Percentiles rank a stretch among this genome's conserved stretches.
Evolutionary conservation across 1,140 invertebrate genomes (phyloP).

Genomic region (Aphaenogaster ashmeadi): DNA sequence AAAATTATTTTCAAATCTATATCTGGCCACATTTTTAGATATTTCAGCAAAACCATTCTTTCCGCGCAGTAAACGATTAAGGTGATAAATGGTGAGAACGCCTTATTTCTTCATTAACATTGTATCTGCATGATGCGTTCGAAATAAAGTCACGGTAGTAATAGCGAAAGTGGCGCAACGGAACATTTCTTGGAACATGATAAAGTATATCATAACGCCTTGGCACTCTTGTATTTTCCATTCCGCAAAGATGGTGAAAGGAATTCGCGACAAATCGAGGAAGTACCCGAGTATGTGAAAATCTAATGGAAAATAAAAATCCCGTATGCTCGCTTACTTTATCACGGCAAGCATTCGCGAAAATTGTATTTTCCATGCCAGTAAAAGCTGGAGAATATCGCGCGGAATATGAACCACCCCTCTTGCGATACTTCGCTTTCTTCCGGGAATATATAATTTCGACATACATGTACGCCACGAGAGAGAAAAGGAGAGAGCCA

Average conservation of each 20-base stretch:
- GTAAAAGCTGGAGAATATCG: slow-evolving; percentile 32
- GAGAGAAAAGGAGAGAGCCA: background rate
- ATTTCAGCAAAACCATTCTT: too few species aligned
- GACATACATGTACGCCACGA: background rate
- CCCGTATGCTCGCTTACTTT: slow-evolving; percentile 35
- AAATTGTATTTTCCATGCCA: slow-evolving; percentile 52
- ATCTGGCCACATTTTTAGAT: too few species aligned
- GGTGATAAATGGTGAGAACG: background rate
- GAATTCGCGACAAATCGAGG: background rate
- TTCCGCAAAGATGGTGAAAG: background rate
- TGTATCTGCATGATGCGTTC: background rate
- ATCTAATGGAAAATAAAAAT: slow-evolving; percentile 55
- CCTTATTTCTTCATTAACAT: background rate
- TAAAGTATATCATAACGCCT: background rate
- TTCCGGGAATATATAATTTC: slow-evolving; percentile 51
- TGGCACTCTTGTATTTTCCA: background rate
- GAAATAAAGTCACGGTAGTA: background rate
- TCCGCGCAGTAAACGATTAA: background rate
- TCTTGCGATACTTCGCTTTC: slow-evolving; percentile 35
- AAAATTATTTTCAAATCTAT: too few species aligned
- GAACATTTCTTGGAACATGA: background rate
- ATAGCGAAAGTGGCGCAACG: background rate
- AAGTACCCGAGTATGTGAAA: background rate
- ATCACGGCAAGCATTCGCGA: slow-evolving; percentile 30
- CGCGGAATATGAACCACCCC: background rate